Conservation (phyloP, 2,797 vertebrate species). For the Hippoglossus hippoglossus region DNA sequence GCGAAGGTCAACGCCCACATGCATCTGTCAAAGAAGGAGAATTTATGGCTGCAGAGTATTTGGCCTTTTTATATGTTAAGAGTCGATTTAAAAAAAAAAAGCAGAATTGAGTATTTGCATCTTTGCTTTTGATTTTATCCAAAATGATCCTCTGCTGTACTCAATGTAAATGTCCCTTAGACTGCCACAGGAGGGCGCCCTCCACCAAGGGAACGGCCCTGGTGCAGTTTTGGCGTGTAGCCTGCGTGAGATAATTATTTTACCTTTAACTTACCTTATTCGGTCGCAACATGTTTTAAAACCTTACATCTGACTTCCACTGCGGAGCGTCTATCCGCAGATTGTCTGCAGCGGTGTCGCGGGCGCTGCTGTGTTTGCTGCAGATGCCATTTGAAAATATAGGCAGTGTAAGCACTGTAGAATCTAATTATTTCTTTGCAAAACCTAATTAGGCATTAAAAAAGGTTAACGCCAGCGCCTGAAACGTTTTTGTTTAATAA, state of each 20-base stretch:
- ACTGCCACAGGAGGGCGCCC: slow-evolving; percentile 55
- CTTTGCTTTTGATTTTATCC: neutral
- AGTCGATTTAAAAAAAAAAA: too few relatives aligned
- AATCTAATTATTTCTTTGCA: slow-evolving; percentile 99
- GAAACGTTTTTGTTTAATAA: slow-evolving; percentile 99
- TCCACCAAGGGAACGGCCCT: slow-evolving; percentile 24
- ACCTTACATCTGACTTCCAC: slow-evolving; percentile 83
- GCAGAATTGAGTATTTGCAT: too few relatives aligned
- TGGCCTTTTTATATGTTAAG: neutral
- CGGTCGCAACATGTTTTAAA: slow-evolving; percentile 94
- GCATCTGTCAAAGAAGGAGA: neutral
- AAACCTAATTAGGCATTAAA: slow-evolving; percentile 99
- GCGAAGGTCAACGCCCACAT: slow-evolving; percentile 3
- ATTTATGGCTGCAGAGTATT: too few relatives aligned
- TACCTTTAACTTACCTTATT: slow-evolving; percentile 85
- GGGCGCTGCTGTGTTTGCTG: slow-evolving; percentile 90
- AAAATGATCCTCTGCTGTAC: neutral
- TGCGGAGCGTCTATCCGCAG: slow-evolving; percentile 84
- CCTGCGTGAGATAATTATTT: slow-evolving; percentile 62
- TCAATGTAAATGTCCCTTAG: rapidly evolving
- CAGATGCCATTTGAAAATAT: slow-evolving; percentile 98
- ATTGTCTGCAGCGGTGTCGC: slow-evolving; percentile 90
- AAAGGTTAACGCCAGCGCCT: slow-evolving; percentile 99
- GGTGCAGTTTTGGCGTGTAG: slow-evolving; percentile 21
- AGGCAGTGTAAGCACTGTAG: slow-evolving; percentile 99